Percentiles rank a stretch among this genome's conserved stretches.
These are phyloP conservation scores for Bombus confusus DNA, from an alignment of 1,140 invertebrate genomes.

Conservation along the genomic window DNA sequence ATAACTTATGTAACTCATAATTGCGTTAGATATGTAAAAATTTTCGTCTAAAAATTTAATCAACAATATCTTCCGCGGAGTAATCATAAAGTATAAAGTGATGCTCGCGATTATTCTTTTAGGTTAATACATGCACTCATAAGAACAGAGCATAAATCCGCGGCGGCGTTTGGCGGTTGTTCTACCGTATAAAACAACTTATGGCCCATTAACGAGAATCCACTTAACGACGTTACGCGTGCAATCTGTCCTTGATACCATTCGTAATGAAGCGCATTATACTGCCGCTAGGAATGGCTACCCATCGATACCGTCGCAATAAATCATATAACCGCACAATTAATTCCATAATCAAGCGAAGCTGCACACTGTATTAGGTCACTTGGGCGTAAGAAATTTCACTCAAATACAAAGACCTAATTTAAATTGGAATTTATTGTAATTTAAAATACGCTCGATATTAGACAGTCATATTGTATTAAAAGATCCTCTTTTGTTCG, in stretches of 20 bases:
- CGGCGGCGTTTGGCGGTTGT: not conserved
- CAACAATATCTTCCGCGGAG: not conserved
- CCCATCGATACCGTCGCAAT: conserved; percentile 25
- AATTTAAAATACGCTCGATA: not conserved
- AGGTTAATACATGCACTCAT: not conserved
- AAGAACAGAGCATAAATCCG: not conserved
- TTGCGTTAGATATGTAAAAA: not conserved
- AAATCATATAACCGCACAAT: conserved; percentile 11
- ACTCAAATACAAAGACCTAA: not conserved
- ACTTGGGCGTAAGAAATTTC: not conserved
- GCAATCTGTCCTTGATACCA: conserved; percentile 35
- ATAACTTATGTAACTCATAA: too few species aligned
- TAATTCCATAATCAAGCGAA: conserved; percentile 15
- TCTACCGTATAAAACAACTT: conserved; percentile 29
- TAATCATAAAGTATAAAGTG: not conserved
- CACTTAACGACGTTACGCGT: conserved; percentile 33
- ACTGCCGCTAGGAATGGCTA: not conserved
- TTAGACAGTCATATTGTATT: not conserved
- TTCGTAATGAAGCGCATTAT: conserved; percentile 35
- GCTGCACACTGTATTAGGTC: not conserved
- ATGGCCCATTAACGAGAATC: conserved; percentile 37
- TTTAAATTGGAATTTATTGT: not conserved
- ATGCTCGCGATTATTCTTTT: not conserved
- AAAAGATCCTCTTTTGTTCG: not conserved
- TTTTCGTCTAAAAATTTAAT: not conserved